phyloP scores from a whole-genome alignment of 2,888 invertebrate species.

The Drosophila monieri region DNA sequence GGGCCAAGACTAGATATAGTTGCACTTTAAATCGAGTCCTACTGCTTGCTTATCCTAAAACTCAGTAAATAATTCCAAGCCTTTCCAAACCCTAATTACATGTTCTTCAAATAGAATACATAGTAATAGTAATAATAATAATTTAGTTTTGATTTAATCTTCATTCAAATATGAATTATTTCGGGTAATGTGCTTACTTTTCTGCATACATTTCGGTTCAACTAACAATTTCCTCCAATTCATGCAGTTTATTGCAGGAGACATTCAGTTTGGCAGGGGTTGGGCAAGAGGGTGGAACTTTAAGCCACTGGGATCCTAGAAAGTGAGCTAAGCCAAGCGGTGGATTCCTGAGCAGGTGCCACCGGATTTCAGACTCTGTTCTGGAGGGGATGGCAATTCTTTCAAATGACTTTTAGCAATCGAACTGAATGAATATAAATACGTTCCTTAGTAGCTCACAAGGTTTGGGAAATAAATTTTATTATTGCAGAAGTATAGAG shows the following conservation, averaged over 20 bases:
- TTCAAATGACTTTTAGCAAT: background rate
- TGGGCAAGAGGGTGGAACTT: background rate
- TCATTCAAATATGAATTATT: background rate
- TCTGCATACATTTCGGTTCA: background rate
- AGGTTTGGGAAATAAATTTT: background rate
- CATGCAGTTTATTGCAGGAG: constrained; percentile 67
- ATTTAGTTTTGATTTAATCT: background rate
- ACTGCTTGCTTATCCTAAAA: constrained; percentile 3
- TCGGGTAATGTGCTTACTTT: background rate
- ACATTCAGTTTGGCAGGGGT: constrained; percentile 16
- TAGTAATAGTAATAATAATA: background rate
- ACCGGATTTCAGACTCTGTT: background rate
- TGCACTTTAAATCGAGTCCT: background rate
- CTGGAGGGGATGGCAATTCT: background rate
- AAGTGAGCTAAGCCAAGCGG: constrained; percentile 1
- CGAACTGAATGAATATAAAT: background rate
- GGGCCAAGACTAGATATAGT: background rate
- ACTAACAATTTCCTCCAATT: background rate
- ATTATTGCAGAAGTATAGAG: too few relatives aligned
- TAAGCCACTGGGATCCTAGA: constrained; percentile 1
- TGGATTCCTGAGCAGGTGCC: constrained; percentile 9
- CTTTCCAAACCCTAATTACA: background rate
- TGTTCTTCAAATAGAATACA: too few relatives aligned
- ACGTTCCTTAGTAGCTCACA: background rate
- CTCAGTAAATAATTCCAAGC: background rate